Conservation (phyloP, 2,113 vertebrate species). For the Tursiops truncatus region DNA sequence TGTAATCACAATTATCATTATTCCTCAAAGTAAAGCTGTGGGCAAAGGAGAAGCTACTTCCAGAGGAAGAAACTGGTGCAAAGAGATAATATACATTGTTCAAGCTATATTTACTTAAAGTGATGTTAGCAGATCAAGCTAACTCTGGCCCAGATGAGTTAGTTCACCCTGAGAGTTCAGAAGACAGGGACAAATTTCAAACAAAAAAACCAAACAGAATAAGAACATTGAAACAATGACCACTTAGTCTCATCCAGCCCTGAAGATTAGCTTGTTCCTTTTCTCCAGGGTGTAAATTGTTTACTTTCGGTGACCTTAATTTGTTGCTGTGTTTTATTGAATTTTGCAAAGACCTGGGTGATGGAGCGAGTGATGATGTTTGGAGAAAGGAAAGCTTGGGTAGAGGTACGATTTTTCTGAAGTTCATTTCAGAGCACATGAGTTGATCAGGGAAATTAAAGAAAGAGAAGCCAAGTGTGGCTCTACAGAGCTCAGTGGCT, state of each 20-base stretch:
- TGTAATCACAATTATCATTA: neutral
- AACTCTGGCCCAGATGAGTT: neutral
- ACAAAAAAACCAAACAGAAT: neutral
- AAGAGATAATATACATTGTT: neutral
- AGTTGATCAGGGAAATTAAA: neutral
- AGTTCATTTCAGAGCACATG: neutral
- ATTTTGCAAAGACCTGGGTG: neutral
- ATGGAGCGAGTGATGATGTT: neutral
- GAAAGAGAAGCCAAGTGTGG: neutral
- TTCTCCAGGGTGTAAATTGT: neutral
- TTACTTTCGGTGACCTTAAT: conserved; percentile 27
- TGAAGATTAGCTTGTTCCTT: neutral
- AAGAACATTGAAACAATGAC: neutral
- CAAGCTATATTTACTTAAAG: neutral
- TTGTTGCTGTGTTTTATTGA: neutral
- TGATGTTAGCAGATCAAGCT: neutral
- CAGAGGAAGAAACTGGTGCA: neutral
- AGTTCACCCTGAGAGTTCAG: neutral
- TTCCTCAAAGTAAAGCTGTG: neutral
- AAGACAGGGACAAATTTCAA: neutral
- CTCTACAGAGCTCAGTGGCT: neutral
- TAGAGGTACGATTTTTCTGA: neutral
- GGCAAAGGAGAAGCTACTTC: neutral
- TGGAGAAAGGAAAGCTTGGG: neutral
- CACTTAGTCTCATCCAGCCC: neutral